Conservation (phyloP, 2,888 invertebrate genomes). For the Ectropis crepuscularia region DNA sequence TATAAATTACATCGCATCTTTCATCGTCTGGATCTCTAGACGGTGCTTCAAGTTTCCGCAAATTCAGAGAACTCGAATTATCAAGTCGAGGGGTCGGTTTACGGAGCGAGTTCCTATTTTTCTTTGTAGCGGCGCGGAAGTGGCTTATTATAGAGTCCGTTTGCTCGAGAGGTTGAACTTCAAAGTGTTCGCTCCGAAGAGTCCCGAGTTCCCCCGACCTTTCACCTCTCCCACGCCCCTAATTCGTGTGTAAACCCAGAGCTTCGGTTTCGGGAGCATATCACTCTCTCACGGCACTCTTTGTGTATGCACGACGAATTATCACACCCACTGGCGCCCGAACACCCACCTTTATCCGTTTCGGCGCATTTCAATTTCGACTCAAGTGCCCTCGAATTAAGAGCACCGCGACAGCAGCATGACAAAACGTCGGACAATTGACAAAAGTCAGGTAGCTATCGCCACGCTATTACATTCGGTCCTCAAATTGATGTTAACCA, state of each 20-base stretch:
- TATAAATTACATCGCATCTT: conserved; percentile 30
- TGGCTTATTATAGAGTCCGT: conserved; percentile 19
- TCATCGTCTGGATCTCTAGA: conserved; percentile 28
- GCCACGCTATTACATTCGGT: conserved; percentile 47
- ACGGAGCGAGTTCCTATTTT: conserved; percentile 20
- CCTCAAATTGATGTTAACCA: conserved; percentile 68
- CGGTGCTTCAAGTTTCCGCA: conserved; percentile 19
- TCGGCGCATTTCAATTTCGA: conserved; percentile 59
- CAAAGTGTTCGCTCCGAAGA: conserved; percentile 48
- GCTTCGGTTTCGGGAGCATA: conserved; percentile 72
- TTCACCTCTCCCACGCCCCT: conserved; percentile 80
- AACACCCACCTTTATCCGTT: conserved; percentile 61
- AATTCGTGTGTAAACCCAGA: conserved; percentile 71
- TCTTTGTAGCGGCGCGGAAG: conserved; percentile 11
- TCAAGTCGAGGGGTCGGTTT: conserved; percentile 14
- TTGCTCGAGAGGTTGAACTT: conserved; percentile 38
- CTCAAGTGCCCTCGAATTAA: conserved; percentile 58
- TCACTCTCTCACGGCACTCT: conserved; percentile 79
- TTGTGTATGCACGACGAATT: conserved; percentile 79
- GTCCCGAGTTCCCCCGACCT: conserved; percentile 64
- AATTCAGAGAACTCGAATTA: conserved; percentile 28
- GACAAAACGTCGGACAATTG: conserved; percentile 67
- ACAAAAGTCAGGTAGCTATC: conserved; percentile 67
- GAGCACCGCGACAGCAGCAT: conserved; percentile 50
- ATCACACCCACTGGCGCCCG: conserved; percentile 79